Conservation (phyloP, 2,113 vertebrate species). For the Peromyscus leucopus region DNA sequence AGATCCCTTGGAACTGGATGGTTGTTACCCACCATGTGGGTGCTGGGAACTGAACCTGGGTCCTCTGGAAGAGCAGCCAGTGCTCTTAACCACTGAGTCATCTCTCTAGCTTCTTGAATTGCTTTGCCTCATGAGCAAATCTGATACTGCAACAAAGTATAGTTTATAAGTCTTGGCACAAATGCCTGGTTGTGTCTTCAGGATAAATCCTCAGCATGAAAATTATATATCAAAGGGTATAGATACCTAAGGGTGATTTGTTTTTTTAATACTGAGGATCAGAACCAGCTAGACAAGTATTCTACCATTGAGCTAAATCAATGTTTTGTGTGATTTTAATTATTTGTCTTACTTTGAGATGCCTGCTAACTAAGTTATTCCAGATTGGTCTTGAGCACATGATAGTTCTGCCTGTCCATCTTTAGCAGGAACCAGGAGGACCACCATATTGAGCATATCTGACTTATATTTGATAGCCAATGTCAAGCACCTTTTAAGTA, state of each 20-base stretch:
- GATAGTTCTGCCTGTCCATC: background rate
- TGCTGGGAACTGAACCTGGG: background rate
- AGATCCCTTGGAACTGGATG: background rate
- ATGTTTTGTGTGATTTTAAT: background rate
- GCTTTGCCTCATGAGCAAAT: background rate
- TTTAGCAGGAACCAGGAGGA: background rate
- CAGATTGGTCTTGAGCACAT: background rate
- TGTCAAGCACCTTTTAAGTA: background rate
- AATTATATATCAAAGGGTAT: background rate
- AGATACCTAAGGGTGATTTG: background rate
- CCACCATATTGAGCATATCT: background rate
- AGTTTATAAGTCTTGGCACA: background rate
- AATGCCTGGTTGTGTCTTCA: background rate
- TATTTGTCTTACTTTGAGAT: background rate
- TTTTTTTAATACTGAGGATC: background rate
- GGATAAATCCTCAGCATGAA: background rate
- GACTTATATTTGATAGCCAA: background rate
- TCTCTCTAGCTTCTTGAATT: background rate
- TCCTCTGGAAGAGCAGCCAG: background rate
- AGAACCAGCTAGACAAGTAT: background rate
- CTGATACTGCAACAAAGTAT: background rate
- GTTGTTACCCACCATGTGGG: background rate
- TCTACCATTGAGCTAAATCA: background rate
- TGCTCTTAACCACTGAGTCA: background rate
- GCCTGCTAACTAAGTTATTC: background rate